Evolutionary conservation across 2,888 invertebrate genomes (phyloP).

Genomic region (Hartigia nigra): DNA sequence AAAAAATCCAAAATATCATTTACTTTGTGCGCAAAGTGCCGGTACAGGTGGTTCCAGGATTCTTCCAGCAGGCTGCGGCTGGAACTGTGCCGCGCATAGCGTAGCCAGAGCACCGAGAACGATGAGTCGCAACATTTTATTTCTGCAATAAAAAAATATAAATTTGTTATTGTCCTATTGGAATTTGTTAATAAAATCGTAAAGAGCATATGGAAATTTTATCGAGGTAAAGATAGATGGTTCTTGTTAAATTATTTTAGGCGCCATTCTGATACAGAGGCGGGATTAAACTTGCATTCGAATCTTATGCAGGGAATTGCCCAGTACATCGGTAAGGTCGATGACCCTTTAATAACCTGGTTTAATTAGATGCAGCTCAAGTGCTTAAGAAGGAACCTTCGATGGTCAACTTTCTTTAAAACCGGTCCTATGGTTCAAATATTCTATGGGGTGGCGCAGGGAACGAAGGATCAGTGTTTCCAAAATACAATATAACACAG

Average conservation of each 20-base stretch:
- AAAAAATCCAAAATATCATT: conserved; percentile 58
- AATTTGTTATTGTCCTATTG: background rate
- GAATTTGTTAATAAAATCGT: background rate
- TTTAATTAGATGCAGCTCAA: conserved; percentile 21
- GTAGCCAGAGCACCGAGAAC: conserved; percentile 64
- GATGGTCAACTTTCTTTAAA: conserved; percentile 41
- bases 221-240: background rate
- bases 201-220: background rate
- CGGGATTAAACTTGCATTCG: background rate
- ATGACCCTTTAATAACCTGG: background rate
- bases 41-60: conserved; percentile 84
- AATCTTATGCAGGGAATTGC: background rate
- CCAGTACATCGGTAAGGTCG: background rate
- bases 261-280: background rate
- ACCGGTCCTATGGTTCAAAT: conserved; percentile 42
- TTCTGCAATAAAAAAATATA: background rate
- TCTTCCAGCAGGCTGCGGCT: conserved; percentile 73
- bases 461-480: background rate
- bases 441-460: conserved; percentile 24
- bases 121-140: conserved; percentile 51
- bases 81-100: conserved; percentile 74
- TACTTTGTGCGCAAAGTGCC: conserved; percentile 80
- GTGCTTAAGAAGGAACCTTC: background rate
- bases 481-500: background rate
- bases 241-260: background rate